Evolutionary conservation across 1,140 invertebrate species (phyloP).

Genomic region (Paralvinella palmiformis): DNA sequence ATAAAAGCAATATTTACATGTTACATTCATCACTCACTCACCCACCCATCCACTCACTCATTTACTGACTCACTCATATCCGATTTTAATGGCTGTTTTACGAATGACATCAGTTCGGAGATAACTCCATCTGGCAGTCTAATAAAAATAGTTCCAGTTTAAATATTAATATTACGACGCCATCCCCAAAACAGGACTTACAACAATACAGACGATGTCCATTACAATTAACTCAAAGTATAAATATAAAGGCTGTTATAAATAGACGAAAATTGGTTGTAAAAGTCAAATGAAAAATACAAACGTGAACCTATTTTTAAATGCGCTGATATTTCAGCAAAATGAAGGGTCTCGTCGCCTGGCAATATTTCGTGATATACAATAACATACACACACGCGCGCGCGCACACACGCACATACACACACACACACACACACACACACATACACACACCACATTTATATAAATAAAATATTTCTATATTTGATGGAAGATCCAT

Average conservation of each 20-base stretch:
- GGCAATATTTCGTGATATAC: too few species aligned
- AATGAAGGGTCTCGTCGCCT: not conserved
- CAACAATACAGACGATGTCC: not conserved
- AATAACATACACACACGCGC: not conserved
- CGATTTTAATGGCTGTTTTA: too few species aligned
- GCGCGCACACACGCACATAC: not conserved
- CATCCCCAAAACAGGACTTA: not conserved
- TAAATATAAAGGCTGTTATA: not conserved
- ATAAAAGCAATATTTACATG: too few species aligned
- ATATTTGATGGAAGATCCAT: not conserved
- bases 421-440: not conserved
- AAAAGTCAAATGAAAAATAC: not conserved
- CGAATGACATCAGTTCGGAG: too few species aligned
- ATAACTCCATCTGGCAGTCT: too few species aligned
- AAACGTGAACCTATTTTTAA: not conserved
- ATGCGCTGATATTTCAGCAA: not conserved
- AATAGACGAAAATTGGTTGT: not conserved
- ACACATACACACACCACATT: not conserved
- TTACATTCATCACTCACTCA: too few species aligned
- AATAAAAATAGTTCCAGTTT: too few species aligned
- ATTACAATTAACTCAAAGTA: not conserved
- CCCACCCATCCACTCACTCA: too few species aligned
- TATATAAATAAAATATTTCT: not conserved
- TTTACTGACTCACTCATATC: too few species aligned
- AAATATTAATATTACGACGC: too few species aligned